phyloP scores from a whole-genome alignment of 2,113 vertebrate genomes.

The Panthera tigris region DNA sequence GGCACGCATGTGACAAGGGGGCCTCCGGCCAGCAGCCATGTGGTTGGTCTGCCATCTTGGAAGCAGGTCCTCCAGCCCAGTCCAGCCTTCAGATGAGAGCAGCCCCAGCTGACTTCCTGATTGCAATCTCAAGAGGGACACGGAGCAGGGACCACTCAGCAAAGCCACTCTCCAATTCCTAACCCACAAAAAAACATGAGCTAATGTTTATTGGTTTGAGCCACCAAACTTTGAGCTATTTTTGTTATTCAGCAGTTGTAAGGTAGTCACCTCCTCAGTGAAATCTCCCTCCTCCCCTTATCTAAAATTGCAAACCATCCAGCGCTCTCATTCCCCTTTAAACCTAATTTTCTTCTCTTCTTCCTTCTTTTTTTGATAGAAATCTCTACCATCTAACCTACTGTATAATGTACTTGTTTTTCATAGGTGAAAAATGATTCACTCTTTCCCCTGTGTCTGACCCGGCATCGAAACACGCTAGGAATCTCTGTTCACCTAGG shows the following conservation, averaged over 20 bases:
- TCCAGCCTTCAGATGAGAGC: background rate
- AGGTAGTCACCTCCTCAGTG: background rate
- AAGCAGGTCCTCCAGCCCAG: background rate
- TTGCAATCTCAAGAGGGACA: background rate
- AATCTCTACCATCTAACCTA: background rate
- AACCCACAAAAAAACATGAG: background rate
- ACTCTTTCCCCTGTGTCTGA: background rate
- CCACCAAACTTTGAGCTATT: background rate
- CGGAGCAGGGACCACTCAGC: background rate
- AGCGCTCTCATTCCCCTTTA: background rate
- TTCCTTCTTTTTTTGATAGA: background rate
- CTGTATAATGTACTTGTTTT: background rate
- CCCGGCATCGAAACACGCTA: background rate
- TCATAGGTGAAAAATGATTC: background rate
- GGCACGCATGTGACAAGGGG: background rate
- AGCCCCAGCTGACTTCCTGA: background rate
- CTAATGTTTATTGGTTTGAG: background rate
- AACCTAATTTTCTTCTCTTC: background rate
- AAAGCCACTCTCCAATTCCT: background rate
- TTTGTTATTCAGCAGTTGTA: background rate
- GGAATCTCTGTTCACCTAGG: background rate
- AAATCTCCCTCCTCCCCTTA: background rate
- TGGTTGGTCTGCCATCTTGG: background rate
- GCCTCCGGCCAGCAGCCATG: background rate
- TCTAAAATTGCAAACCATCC: background rate